phyloP scores from a whole-genome alignment of 2,888 invertebrate genomes.

The Augiades crinisus region DNA sequence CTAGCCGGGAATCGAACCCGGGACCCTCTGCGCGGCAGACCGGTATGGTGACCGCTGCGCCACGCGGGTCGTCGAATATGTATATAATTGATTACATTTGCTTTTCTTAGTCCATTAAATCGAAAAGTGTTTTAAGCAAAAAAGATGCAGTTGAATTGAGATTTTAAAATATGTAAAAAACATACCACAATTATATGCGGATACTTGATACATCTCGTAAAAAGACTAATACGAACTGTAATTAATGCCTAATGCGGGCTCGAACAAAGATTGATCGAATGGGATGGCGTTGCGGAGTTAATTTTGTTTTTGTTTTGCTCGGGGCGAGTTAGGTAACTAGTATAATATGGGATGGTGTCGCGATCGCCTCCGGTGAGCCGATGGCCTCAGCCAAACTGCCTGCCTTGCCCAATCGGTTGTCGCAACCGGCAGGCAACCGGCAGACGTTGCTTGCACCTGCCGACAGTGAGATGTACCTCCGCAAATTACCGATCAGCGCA shows the following conservation, averaged over 20 bases:
- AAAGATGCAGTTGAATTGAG: background rate
- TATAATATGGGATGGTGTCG: conserved; percentile 70
- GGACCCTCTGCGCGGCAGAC: too few relatives aligned
- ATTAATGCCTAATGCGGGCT: conserved; percentile 15
- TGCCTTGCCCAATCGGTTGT: conserved; percentile 73
- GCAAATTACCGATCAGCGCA: conserved; percentile 57
- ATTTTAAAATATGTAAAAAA: background rate
- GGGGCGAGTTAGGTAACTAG: conserved; percentile 62
- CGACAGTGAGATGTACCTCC: conserved; percentile 58
- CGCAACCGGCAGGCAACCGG: conserved; percentile 76
- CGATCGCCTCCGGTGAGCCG: conserved; percentile 60
- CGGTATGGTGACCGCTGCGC: too few relatives aligned
- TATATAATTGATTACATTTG: too few relatives aligned
- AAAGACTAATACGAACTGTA: conserved; percentile 10
- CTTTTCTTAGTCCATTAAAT: background rate
- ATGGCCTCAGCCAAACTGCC: conserved; percentile 64
- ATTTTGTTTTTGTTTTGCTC: conserved; percentile 67
- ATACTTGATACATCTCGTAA: background rate
- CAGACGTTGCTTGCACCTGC: conserved; percentile 75
- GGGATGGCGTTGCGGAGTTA: conserved; percentile 49
- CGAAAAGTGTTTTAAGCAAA: background rate
- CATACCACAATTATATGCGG: background rate
- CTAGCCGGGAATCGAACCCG: too few relatives aligned
- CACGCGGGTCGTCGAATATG: too few relatives aligned
- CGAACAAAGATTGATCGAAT: conserved; percentile 24